Evolutionary conservation across 2,888 invertebrate genomes (phyloP).

Genomic region (Atethmia centrago): DNA sequence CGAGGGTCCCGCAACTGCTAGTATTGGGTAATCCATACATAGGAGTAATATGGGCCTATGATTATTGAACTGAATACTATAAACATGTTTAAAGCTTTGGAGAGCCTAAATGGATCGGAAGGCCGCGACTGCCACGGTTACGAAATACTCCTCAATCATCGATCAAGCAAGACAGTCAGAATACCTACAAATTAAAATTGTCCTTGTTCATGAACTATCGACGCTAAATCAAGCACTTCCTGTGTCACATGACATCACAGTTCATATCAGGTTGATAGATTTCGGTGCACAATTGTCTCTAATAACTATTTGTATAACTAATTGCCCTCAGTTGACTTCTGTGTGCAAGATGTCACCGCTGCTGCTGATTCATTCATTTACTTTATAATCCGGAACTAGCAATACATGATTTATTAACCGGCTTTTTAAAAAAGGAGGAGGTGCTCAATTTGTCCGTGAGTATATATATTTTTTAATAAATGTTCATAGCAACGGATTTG

Average conservation of each 20-base stretch:
- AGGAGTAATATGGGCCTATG: not conserved
- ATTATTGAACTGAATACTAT: not conserved
- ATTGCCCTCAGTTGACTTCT: slow-evolving; percentile 55
- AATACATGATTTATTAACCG: not conserved
- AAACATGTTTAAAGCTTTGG: not conserved
- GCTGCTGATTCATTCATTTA: slow-evolving; percentile 32
- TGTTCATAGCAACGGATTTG: too few relatives aligned
- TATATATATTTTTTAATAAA: too few relatives aligned
- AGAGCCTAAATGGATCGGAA: not conserved
- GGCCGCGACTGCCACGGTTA: not conserved
- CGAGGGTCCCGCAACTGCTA: not conserved
- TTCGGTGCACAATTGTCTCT: slow-evolving; percentile 44
- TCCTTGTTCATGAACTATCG: slow-evolving; percentile 49
- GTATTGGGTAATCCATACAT: not conserved
- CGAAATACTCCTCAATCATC: slow-evolving; percentile 4
- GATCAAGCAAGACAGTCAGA: not conserved
- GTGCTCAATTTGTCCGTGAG: too few relatives aligned
- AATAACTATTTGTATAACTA: slow-evolving; percentile 29
- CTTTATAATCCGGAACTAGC: slow-evolving; percentile 21
- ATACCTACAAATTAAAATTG: slow-evolving; percentile 13
- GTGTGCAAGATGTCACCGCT: slow-evolving; percentile 20
- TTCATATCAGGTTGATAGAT: slow-evolving; percentile 29
- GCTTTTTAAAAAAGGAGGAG: too few relatives aligned
- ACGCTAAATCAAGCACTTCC: slow-evolving; percentile 34
- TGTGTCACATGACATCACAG: slow-evolving; percentile 32